Conservation (phyloP, 2,888 invertebrate species). For the Phengaris arion region DNA sequence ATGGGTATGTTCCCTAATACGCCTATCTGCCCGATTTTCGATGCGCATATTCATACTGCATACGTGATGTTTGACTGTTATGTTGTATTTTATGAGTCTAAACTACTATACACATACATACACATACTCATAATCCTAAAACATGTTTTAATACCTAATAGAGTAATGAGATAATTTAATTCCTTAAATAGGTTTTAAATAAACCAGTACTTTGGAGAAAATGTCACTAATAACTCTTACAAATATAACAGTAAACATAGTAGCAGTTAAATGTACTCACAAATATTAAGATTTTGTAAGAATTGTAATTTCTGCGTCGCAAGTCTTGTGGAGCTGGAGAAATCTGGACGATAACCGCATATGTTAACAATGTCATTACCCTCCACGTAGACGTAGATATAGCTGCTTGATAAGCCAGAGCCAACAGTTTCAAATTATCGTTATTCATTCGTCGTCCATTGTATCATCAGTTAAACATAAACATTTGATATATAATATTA, state of each 20-base stretch:
- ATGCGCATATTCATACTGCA: no score
- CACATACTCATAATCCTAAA: not conserved
- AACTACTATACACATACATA: not conserved
- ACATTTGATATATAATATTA: not conserved
- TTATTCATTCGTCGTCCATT: no score
- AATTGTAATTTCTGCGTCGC: not conserved
- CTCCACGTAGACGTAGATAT: slow-evolving; percentile 22
- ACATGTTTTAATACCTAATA: not conserved
- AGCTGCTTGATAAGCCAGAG: slow-evolving; percentile 5
- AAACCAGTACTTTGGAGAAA: no score
- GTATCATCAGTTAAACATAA: no score
- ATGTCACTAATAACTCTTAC: no score
- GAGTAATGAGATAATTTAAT: not conserved
- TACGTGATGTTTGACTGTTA: no score
- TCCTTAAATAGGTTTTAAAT: no score
- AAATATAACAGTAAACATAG: no score
- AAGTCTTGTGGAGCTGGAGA: not conserved
- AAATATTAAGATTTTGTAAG: not conserved
- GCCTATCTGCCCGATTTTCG: no score
- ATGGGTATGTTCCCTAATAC: no score
- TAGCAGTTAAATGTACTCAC: no score
- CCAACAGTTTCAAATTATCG: not conserved
- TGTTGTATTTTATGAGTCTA: no score
- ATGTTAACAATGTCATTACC: slow-evolving; percentile 23
- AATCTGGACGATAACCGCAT: not conserved